Base-by-base conservation (phyloP, 2,888 invertebrate species). In the Allacma fusca region DNA sequence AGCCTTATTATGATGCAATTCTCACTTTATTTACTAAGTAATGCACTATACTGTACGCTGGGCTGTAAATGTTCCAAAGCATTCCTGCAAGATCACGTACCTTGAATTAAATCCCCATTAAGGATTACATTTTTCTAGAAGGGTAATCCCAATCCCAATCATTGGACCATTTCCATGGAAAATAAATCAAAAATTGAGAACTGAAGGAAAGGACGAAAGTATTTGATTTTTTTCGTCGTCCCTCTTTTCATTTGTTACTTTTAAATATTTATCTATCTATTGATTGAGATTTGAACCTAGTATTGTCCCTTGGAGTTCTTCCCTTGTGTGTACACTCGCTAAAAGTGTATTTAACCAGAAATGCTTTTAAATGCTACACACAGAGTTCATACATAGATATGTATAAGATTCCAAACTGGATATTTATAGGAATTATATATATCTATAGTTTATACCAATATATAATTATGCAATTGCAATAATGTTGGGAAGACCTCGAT, bases 81-180 rank as follows among this genome's bases (percentile, higher is more conserved):
- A n/a, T n/a, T n/a, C n/a, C n/a, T n/a, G n/a, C n/a, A n/a, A 59
- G 19, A 13, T 13, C 13, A 40, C 13, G 40, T 59, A 59, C 59
- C 59, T 59, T 59, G 59, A 59, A 59, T 59, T 59, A 59, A 59
- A 59, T 59, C 19, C 59, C 59, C 59, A 59, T 59, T 59, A 59
- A 59, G 59, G 59, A 21, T 59, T 23, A 7, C 7, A 59, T 59
- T 23, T 13, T 7, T 21, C 5, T 21, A 59, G 19, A 7, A 59
- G 5, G n/a, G 12, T 21, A 59, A 7, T 59, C 5, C 5, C n/a
- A 23, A 59, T 59, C 5, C 7, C 19, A 23, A 59, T 13, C 19
- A 7, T 21, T 5, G 59, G 59, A 59, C 7, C 5, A 13, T 19
- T 13, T 19, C 5, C n/a, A n/a, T 7, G 23, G 59, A n/a, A 59